Conservation (phyloP, 2,888 invertebrate genomes). For the Nemotelus nigrinus region DNA sequence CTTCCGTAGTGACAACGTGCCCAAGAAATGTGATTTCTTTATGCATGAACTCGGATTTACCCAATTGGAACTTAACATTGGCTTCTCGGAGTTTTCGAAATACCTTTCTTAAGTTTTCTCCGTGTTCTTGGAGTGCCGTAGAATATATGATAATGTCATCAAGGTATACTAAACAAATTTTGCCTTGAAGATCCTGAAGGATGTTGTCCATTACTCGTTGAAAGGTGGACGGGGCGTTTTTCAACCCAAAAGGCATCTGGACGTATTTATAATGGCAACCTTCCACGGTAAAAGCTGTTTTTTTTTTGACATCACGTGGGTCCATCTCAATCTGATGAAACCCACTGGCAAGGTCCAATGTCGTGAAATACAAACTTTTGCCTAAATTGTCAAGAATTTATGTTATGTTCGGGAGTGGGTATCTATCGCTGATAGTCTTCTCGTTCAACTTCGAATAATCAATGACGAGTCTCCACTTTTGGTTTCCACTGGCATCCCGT, state of each 20-base stretch:
- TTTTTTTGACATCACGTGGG: constrained; percentile 53
- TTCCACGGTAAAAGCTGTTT: constrained; percentile 54
- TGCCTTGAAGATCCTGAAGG: constrained; percentile 42
- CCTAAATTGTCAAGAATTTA: constrained; percentile 58
- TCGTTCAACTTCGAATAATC: constrained; percentile 54
- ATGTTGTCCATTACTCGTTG: constrained; percentile 48
- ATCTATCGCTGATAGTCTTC: constrained; percentile 51
- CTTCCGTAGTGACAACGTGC: neutral
- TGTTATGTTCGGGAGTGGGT: constrained; percentile 54
- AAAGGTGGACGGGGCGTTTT: constrained; percentile 48
- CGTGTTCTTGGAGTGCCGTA: constrained; percentile 15
- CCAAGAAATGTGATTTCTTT: constrained; percentile 44
- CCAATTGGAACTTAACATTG: constrained; percentile 17
- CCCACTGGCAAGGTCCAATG: constrained; percentile 55
- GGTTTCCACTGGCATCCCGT: neutral
- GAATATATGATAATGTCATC: constrained; percentile 4
- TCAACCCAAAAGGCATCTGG: constrained; percentile 49
- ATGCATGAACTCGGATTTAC: constrained; percentile 41
- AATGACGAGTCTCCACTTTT: constrained; percentile 53
- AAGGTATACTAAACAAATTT: constrained; percentile 22
- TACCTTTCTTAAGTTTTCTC: neutral
- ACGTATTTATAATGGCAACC: constrained; percentile 3
- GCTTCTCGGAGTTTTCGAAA: constrained; percentile 1
- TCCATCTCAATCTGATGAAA: constrained; percentile 58
- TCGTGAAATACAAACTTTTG: constrained; percentile 55